Percentiles rank a stretch among this genome's conserved stretches.
Evolutionary conservation across 2,113 vertebrate genomes (phyloP).

Genomic region (Isichthys henryi): DNA sequence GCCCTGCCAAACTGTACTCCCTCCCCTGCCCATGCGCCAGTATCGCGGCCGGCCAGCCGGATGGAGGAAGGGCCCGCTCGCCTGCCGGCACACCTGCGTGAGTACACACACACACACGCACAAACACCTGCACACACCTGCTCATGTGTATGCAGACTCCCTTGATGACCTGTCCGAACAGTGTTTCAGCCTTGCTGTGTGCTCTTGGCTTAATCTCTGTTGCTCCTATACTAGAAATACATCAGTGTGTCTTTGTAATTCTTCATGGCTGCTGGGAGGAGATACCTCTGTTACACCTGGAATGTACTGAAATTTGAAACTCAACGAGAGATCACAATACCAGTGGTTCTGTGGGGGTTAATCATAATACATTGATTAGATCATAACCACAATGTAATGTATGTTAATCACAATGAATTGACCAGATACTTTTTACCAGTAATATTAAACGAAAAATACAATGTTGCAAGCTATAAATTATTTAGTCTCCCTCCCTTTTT

Average conservation of each 20-base stretch:
- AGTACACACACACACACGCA: slow-evolving; percentile 51
- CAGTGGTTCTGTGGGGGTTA: background rate
- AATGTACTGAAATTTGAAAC: background rate
- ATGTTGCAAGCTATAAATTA: no score
- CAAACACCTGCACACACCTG: background rate
- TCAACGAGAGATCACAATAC: background rate
- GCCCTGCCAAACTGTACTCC: slow-evolving; percentile 79
- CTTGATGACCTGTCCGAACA: background rate
- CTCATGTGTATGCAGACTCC: background rate
- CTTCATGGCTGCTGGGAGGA: background rate
- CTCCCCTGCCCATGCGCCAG: slow-evolving; percentile 84
- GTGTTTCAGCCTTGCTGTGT: background rate
- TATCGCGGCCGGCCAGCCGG: slow-evolving; percentile 73
- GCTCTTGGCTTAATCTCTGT: background rate
- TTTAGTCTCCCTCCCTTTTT: background rate
- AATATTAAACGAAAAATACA: no score
- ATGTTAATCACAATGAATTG: no score
- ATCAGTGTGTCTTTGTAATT: background rate
- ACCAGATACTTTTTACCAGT: no score
- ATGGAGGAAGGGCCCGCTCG: slow-evolving; percentile 86
- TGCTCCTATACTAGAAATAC: background rate
- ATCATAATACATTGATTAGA: background rate
- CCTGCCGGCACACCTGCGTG: slow-evolving; percentile 90
- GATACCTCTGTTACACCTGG: background rate
- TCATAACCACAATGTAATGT: no score